Evolutionary conservation across 1,140 invertebrate species (phyloP).

Genomic region (Bombyx mori): DNA sequence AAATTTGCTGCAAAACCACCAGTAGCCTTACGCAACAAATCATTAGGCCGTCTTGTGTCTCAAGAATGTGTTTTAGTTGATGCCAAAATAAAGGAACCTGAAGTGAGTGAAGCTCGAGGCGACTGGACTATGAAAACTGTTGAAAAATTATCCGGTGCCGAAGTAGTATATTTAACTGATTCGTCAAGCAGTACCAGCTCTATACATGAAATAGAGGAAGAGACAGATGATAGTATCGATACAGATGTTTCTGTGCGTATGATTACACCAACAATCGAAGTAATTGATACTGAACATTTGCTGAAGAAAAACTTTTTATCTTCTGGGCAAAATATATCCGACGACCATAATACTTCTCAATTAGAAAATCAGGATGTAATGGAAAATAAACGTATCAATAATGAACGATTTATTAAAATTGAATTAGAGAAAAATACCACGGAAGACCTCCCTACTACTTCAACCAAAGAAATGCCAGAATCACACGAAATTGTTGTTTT

Average conservation of each 20-base stretch:
- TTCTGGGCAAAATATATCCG: conserved; percentile 8
- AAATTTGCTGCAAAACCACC: conserved; percentile 22
- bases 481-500: conserved; percentile 52
- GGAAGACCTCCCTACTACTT: not conserved
- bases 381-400: not conserved
- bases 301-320: conserved; percentile 41
- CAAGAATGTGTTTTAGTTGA: conserved; percentile 64
- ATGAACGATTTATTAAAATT: conserved; percentile 10
- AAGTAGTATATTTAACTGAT: conserved; percentile 67
- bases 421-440: conserved; percentile 12
- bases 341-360: too few species aligned
- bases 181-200: conserved; percentile 68
- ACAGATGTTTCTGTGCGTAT: conserved; percentile 59
- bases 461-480: conserved; percentile 1
- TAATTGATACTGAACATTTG: conserved; percentile 54
- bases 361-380: not conserved
- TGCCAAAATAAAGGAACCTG: conserved; percentile 61
- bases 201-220: conserved; percentile 52
- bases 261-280: conserved; percentile 65
- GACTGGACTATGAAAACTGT: conserved; percentile 58
- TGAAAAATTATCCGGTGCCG: conserved; percentile 60
- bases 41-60: conserved; percentile 36
- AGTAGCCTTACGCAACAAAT: conserved; percentile 21
- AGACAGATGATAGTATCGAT: conserved; percentile 43
- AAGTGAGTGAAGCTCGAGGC: conserved; percentile 60